phyloP scores from a whole-genome alignment of 23 tunicate species.

The Ciona savignyi region DNA sequence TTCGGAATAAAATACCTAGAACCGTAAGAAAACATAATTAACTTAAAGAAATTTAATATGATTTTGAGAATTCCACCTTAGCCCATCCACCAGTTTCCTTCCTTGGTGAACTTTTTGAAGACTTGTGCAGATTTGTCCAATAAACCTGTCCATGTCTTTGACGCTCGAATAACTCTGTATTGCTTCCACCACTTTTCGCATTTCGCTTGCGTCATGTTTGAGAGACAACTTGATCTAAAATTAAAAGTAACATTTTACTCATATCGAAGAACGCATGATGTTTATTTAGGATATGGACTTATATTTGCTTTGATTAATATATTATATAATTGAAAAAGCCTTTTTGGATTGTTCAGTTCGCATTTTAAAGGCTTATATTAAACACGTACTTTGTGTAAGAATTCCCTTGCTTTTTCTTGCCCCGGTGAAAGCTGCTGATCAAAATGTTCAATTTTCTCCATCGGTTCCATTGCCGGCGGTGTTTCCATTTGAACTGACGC shows the following conservation, averaged over 20 bases:
- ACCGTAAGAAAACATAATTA: not conserved
- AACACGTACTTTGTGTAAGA: slow-evolving; percentile 29
- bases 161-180: slow-evolving; percentile 28
- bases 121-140: not conserved
- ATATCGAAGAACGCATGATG: too few species aligned
- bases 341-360: too few species aligned
- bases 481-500: too few species aligned
- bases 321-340: too few species aligned
- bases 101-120: slow-evolving; percentile 3
- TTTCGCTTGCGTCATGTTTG: slow-evolving; percentile 16
- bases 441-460: not conserved
- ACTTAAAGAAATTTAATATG: not conserved
- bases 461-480: not conserved
- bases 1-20: slow-evolving; percentile 20
- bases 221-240: slow-evolving; percentile 18
- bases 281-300: too few species aligned
- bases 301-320: too few species aligned
- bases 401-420: slow-evolving; percentile 29
- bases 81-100: not conserved
- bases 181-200: slow-evolving; percentile 27
- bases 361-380: too few species aligned
- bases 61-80: slow-evolving; percentile 2
- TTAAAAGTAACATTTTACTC: not conserved
- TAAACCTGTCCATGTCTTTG: slow-evolving; percentile 15
- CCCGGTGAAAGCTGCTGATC: slow-evolving; percentile 12